A percentile compares a stretch with the other conserved stretches of the same genome.
Conservation (phyloP, 2,113 vertebrate genomes). For the Megalops atlanticus region DNA sequence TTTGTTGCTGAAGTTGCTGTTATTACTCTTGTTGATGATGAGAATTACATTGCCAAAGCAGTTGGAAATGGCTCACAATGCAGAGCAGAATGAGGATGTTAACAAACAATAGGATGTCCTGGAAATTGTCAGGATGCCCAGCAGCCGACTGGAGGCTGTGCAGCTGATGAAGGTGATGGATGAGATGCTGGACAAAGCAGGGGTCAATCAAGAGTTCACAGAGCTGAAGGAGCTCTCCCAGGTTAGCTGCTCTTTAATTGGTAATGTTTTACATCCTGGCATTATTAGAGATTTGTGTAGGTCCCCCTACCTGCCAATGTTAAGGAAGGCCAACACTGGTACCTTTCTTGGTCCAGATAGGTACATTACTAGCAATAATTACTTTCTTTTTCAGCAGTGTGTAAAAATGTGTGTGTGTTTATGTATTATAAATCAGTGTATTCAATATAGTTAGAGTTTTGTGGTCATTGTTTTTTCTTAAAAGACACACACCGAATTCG, state of each 20-base stretch:
- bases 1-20: background rate
- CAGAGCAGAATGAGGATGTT: background rate
- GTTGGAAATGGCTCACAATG: background rate
- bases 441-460: background rate
- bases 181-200: constrained; percentile 80
- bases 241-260: constrained; percentile 48
- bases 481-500: background rate
- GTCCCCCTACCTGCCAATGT: background rate
- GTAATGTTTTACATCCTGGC: background rate
- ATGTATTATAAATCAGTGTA: background rate
- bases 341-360: no score
- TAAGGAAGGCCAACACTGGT: background rate
- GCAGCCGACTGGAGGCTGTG: constrained; percentile 77
- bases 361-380: background rate
- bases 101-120: background rate
- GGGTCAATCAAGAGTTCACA: constrained; percentile 64
- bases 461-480: background rate
- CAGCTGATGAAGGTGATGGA: constrained; percentile 85
- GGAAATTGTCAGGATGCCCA: constrained; percentile 74
- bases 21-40: background rate
- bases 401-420: no score
- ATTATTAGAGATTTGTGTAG: background rate
- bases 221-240: constrained; percentile 75
- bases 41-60: background rate
- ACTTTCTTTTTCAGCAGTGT: no score